Base-by-base conservation (phyloP, 2,888 invertebrate species). In the Siphlonurus alternatus region DNA sequence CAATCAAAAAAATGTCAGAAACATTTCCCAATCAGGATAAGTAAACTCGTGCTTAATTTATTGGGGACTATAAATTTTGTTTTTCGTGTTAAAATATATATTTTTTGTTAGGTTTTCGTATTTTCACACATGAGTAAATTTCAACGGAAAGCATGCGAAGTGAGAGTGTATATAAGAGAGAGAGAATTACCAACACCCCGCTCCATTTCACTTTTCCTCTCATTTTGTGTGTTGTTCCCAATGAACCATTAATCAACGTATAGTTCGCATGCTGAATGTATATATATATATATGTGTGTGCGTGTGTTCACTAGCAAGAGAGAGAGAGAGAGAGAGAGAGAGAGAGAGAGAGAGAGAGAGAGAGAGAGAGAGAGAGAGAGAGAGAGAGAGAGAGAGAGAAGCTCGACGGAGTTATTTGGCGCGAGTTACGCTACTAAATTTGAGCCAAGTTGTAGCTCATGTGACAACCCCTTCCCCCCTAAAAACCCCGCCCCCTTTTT, bases 211-310 rank as follows among this genome's bases (percentile, higher is more conserved):
- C 56, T 56, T 56, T 51, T 56, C 56, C 56, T 56, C 56, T 56
- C 56, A 20, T 56, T 20, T 56, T n/a, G 19, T n/a, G 56, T 56
- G n/a, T 56, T 56, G 56, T 56, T 56, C 56, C 19, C 56, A 56
- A 56, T 56, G 56, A 56, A 56, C 56, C 56, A 56, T 56, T 56
- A 56, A 56, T 56, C 56, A 56, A 56, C 56, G n/a, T 15, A n/a
- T n/a, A n/a, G n/a, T n/a, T n/a, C n/a, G n/a, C n/a, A n/a, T n/a
- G n/a, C n/a, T n/a, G n/a, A n/a, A n/a, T n/a, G n/a, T n/a, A n/a
- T n/a, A n/a, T n/a, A n/a, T n/a, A n/a, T n/a, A n/a, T 38, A 15
- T 38, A 38, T 56, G 7, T 56, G 56, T 22, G n/a, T 22, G 53
- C 53, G 62, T 23, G 23, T 51, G 53, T 5, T 53, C 53, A 53